Conservation (phyloP, 2,888 invertebrate genomes). For the Scaptodrosophila latifasciaeformis region DNA sequence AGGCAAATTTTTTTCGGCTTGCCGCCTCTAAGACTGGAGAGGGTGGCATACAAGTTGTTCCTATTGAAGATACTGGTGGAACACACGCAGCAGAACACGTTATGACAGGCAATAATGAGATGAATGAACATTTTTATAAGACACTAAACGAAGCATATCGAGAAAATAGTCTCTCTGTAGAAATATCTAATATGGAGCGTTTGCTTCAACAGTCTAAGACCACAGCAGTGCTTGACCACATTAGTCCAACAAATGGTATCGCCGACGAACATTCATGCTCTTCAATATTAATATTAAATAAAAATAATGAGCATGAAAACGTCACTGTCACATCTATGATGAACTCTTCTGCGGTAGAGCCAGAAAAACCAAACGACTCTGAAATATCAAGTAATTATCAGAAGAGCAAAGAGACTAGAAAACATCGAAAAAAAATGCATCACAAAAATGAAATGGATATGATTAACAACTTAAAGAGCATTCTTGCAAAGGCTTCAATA, state of each 20-base stretch:
- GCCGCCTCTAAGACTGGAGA: constrained; percentile 64
- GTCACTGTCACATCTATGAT: constrained; percentile 18
- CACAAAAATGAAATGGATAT: constrained; percentile 73
- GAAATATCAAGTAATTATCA: neutral
- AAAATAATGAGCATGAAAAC: constrained; percentile 82
- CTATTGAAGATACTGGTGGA: constrained; percentile 71
- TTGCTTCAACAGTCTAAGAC: constrained; percentile 49
- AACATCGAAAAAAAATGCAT: constrained; percentile 72
- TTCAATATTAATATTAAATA: constrained; percentile 91
- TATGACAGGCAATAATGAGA: constrained; percentile 77
- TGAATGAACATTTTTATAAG: constrained; percentile 91
- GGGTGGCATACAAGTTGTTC: constrained; percentile 58
- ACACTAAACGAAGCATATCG: constrained; percentile 91
- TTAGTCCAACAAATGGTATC: constrained; percentile 50
- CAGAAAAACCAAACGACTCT: neutral
- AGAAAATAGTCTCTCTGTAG: constrained; percentile 78
- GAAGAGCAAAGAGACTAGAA: constrained; percentile 48
- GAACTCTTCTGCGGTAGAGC: neutral
- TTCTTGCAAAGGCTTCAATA: constrained; percentile 47
- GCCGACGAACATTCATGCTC: constrained; percentile 70
- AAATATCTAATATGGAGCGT: constrained; percentile 55
- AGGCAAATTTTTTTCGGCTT: constrained; percentile 71
- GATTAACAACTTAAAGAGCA: constrained; percentile 71
- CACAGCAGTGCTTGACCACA: constrained; percentile 43
- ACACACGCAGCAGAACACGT: constrained; percentile 19